phyloP scores from a whole-genome alignment of 2,888 invertebrate genomes.

The Bedellia somnulentella region DNA sequence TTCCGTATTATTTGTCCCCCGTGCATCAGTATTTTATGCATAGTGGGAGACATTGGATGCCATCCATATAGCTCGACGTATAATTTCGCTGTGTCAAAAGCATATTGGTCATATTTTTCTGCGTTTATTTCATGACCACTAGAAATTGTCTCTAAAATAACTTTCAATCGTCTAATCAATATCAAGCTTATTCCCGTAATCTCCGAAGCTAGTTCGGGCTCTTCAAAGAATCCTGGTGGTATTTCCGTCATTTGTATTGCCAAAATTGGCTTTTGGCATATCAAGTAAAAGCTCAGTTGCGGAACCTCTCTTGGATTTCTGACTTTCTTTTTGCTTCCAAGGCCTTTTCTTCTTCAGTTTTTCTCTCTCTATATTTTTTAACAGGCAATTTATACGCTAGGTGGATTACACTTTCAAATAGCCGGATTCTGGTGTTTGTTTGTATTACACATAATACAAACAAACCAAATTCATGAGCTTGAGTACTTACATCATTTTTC shows the following conservation, averaged over 20 bases:
- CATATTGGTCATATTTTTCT: constrained; percentile 12
- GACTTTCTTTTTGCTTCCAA: constrained; percentile 8
- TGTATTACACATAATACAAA: too few relatives aligned
- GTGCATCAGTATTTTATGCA: too few relatives aligned
- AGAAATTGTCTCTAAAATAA: too few relatives aligned
- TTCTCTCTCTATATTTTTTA: constrained; percentile 14
- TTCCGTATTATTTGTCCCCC: too few relatives aligned
- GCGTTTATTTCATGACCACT: constrained; percentile 12
- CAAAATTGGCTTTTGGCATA: constrained; percentile 17
- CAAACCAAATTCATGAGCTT: constrained; percentile 15
- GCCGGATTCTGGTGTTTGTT: constrained; percentile 15
- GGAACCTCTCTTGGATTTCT: constrained; percentile 12
- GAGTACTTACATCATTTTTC: neutral
- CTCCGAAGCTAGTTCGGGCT: constrained; percentile 15
- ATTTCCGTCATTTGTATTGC: constrained; percentile 20
- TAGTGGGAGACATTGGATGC: too few relatives aligned
- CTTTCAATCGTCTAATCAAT: constrained; percentile 15
- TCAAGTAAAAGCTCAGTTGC: constrained; percentile 18
- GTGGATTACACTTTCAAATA: constrained; percentile 12
- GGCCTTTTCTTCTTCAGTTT: constrained; percentile 9
- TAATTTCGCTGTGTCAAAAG: constrained; percentile 13
- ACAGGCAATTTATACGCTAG: constrained; percentile 11
- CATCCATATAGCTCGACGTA: too few relatives aligned
- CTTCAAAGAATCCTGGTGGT: constrained; percentile 18
- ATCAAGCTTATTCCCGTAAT: too few relatives aligned